These are phyloP conservation scores for Notechis scutatus DNA, from an alignment of 2,113 vertebrate genomes.

Conservation along the genomic window DNA sequence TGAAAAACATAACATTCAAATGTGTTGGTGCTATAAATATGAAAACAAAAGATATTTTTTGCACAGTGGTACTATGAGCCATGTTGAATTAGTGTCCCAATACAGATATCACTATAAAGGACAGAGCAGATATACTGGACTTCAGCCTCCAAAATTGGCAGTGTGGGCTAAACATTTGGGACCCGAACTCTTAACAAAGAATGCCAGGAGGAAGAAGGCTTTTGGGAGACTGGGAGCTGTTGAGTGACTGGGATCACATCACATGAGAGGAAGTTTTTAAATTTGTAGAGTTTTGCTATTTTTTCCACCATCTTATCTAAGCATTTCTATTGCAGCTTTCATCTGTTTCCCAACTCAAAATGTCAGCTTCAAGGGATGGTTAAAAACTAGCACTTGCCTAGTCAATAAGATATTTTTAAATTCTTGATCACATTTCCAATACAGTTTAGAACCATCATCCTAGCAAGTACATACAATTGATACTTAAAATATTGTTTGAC, in stretches of 20 bases:
- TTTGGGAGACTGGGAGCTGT: background rate
- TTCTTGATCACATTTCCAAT: background rate
- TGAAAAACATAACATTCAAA: conserved; percentile 1
- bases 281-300: background rate
- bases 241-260: background rate
- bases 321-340: background rate
- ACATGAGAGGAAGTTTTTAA: background rate
- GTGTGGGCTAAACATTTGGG: background rate
- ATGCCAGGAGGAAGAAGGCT: background rate
- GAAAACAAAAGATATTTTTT: conserved; percentile 12
- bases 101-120: background rate
- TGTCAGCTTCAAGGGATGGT: background rate
- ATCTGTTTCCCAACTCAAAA: background rate
- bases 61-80: conserved; percentile 25
- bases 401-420: background rate
- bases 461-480: background rate
- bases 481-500: background rate
- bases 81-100: conserved; percentile 30
- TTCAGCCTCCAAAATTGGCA: background rate
- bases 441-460: background rate
- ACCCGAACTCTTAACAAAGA: background rate
- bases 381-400: background rate
- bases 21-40: background rate
- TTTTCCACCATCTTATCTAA: background rate
- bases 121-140: background rate